Conservation (phyloP, 2,113 vertebrate genomes). For the Corynorhinus townsendii region DNA sequence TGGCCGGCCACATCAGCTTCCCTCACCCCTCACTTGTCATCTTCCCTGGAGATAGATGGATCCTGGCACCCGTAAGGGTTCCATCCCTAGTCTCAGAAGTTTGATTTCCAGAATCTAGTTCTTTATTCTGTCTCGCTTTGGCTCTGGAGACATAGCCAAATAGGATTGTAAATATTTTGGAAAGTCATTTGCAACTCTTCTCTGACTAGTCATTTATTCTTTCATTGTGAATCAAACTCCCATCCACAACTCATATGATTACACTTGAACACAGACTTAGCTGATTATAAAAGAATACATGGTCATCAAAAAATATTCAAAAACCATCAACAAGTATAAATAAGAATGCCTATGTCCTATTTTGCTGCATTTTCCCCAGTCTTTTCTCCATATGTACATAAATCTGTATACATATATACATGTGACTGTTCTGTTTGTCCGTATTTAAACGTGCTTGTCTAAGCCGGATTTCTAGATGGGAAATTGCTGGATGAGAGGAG, state of each 20-base stretch:
- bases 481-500: background rate
- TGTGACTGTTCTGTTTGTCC: background rate
- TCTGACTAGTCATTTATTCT: background rate
- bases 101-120: background rate
- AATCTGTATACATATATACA: background rate
- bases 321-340: background rate
- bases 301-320: background rate
- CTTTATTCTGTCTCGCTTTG: slow-evolving; percentile 1
- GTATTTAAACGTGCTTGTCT: background rate
- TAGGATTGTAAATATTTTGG: slow-evolving; percentile 18
- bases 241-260: background rate
- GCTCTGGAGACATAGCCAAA: background rate
- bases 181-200: background rate
- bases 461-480: background rate
- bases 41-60: background rate
- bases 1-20: background rate
- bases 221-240: background rate
- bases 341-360: background rate
- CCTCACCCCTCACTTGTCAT: background rate
- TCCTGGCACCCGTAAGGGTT: background rate
- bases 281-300: slow-evolving; percentile 17
- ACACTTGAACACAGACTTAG: slow-evolving; percentile 8
- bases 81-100: background rate
- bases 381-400: background rate
- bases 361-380: background rate